Base-by-base conservation (phyloP, 2,888 invertebrate species). In the Alviniconcha strummeri region DNA sequence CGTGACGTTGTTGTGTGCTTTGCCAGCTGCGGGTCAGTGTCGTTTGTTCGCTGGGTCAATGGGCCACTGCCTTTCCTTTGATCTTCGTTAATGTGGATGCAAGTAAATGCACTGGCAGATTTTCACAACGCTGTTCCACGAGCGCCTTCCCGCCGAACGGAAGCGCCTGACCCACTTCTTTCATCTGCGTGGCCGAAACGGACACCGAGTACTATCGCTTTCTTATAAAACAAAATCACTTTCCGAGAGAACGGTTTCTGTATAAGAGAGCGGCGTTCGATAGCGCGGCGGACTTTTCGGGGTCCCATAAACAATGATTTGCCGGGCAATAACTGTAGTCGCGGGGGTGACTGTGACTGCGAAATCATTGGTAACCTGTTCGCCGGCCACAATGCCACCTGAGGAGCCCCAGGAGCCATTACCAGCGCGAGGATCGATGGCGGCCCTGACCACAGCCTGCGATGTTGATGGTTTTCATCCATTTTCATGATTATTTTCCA, bases 401-500 rank as follows among this genome's bases (percentile, higher is more conserved):
- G 76, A 57, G 52, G 57, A 76, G 57, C 76, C 15, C 7, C n/a
- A n/a, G 57, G 55, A n/a, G n/a, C 19, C 76, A 76, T 76, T 57
- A 76, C 17, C 57, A 19, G n/a, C 19, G 17, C 57, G 4, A n/a
- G n/a, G 76, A 57, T 57, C 19, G 57, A 57, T 57, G n/a, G 19
- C 15, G 8, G 76, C 76, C 56, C 52, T 56, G 76, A 57, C 64
- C 64, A 64, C 36, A 56, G 15, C 54, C 78, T 60, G 56, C 15
- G 52, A 64, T 78, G 77, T 79, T 19, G 78, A 79, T 64, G 52
- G 78, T 79, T 82, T 82, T 82, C 76, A 64, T 82, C 82, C 72
- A 82, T 76, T 82, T 82, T 75, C 76, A 75, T 19, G 64, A 82
- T 82, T 82, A 82, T 82, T 82, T 82, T 76, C 82, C 76, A 82